A percentile compares a stretch with the other conserved stretches of the same genome.
These are phyloP conservation scores for Netelia inedita DNA, from an alignment of 2,888 invertebrate genomes.

Conservation along the genomic window DNA sequence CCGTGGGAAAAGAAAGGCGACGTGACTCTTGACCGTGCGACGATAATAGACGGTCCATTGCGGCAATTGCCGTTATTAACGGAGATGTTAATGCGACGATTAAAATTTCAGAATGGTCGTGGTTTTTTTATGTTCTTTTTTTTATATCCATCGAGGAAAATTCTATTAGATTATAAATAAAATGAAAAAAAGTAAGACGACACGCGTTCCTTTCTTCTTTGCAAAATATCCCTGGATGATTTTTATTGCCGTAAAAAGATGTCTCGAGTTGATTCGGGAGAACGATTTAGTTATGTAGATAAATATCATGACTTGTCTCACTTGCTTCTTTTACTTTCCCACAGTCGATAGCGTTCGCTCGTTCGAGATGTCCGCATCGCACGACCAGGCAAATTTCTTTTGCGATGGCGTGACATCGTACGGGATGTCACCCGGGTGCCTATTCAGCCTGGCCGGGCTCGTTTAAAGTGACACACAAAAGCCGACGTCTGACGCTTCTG, in stretches of 20 bases:
- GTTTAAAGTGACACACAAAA: conserved; percentile 80
- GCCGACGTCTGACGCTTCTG: conserved; percentile 63
- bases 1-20: conserved; percentile 10
- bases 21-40: background rate
- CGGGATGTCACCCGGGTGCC: conserved; percentile 68
- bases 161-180: background rate
- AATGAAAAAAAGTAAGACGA: background rate
- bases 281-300: background rate
- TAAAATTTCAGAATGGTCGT: background rate
- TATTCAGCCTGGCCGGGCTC: conserved; percentile 75
- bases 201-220: background rate
- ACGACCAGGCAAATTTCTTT: conserved; percentile 59
- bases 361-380: conserved; percentile 25
- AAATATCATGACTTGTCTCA: conserved; percentile 20
- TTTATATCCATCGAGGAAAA: background rate
- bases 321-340: background rate
- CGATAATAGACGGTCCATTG: background rate
- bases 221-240: background rate
- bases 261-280: background rate
- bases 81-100: background rate
- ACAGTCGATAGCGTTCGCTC: conserved; percentile 29
- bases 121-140: background rate
- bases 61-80: background rate
- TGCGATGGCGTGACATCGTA: conserved; percentile 66
- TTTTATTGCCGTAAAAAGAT: background rate